phyloP scores from a whole-genome alignment of 2,797 vertebrate genomes.

The Crenuchus spilurus region DNA sequence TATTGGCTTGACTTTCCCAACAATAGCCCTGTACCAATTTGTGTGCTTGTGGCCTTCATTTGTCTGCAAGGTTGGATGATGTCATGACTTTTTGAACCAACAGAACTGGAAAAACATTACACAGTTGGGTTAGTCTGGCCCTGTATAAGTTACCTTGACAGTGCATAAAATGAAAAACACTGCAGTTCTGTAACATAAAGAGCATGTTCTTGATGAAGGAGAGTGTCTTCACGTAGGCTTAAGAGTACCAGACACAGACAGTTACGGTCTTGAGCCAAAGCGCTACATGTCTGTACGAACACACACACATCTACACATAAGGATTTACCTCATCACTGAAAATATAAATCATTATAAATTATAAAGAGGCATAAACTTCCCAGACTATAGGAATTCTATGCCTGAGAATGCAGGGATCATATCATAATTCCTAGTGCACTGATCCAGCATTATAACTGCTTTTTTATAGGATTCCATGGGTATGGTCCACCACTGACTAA shows the following conservation, averaged over 20 bases:
- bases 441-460: neutral
- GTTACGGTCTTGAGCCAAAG: constrained; percentile 35
- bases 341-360: constrained; percentile 49
- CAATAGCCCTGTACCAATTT: too few relatives aligned
- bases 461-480: neutral
- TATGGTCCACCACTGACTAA: neutral
- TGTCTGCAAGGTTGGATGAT: neutral
- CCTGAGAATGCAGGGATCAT: neutral
- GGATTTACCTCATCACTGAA: constrained; percentile 40
- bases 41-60: too few relatives aligned
- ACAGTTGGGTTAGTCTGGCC: neutral
- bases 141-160: constrained; percentile 33
- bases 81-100: constrained; percentile 9
- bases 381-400: neutral
- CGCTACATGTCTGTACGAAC: too few relatives aligned
- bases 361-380: neutral
- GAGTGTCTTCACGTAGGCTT: constrained; percentile 37
- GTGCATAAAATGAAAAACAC: constrained; percentile 7
- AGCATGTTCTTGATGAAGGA: constrained; percentile 44
- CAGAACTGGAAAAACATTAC: constrained; percentile 11
- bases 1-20: too few relatives aligned
- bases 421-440: neutral
- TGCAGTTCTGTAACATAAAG: constrained; percentile 29
- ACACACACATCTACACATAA: neutral
- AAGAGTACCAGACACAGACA: constrained; percentile 55